Conservation (phyloP, 1,140 invertebrate species). For the Pissodes strobi region DNA sequence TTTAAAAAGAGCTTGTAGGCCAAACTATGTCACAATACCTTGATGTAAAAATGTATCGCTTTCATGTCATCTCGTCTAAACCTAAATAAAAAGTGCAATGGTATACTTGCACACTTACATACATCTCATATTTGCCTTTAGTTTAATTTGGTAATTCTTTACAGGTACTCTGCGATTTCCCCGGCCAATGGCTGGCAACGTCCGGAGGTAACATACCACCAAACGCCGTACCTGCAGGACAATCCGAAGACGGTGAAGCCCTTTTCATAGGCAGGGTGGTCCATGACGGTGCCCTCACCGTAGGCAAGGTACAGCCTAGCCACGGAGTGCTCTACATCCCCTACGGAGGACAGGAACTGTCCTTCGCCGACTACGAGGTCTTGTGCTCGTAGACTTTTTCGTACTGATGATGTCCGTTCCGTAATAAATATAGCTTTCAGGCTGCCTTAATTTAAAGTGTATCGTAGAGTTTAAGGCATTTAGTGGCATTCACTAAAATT, state of each 20-base stretch:
- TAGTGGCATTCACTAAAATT: no score
- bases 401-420: neutral
- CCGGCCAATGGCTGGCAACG: conserved; percentile 49
- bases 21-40: no score
- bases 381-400: conserved; percentile 50
- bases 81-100: no score
- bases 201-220: conserved; percentile 68
- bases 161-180: conserved; percentile 55
- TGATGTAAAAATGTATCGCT: no score
- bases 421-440: neutral
- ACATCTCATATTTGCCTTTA: no score
- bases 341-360: conserved; percentile 70
- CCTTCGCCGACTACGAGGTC: conserved; percentile 77
- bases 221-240: conserved; percentile 73
- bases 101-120: no score
- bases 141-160: no score
- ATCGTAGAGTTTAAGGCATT: no score
- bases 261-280: conserved; percentile 70
- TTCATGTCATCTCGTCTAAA: no score
- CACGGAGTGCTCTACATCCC: conserved; percentile 75
- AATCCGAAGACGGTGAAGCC: conserved; percentile 74
- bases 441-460: neutral
- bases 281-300: conserved; percentile 69
- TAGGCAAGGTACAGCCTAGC: conserved; percentile 75
- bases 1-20: no score